Percentiles rank a stretch among this genome's conserved stretches.
Evolutionary conservation across 2,888 invertebrate species (phyloP).

Genomic region (Sphecodes monilicornis): DNA sequence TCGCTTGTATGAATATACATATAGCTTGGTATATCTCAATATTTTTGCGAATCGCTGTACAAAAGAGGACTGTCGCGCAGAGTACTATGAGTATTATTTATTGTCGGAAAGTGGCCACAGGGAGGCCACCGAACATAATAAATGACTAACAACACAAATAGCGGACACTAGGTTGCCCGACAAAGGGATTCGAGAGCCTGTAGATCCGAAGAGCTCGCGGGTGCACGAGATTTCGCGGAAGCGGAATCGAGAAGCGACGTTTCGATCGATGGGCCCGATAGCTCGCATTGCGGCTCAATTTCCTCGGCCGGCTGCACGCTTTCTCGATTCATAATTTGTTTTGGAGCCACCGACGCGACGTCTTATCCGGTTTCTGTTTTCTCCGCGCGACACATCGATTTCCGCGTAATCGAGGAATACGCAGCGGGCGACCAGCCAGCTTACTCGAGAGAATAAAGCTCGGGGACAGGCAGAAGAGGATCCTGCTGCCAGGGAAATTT

Average conservation of each 20-base stretch:
- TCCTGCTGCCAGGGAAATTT: neutral
- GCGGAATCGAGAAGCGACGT: neutral
- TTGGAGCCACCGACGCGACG: neutral
- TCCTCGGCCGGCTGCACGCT: constrained; percentile 9
- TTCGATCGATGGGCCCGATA: neutral
- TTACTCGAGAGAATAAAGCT: constrained; percentile 9
- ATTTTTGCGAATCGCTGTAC: too few relatives aligned
- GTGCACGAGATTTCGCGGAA: neutral
- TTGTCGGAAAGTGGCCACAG: too few relatives aligned
- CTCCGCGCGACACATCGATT: constrained; percentile 29
- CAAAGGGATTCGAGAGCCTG: neutral
- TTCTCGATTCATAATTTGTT: constrained; percentile 35
- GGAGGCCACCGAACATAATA: neutral
- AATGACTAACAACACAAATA: constrained; percentile 1
- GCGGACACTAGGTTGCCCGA: neutral
- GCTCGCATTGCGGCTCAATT: constrained; percentile 17
- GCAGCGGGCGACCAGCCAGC: neutral
- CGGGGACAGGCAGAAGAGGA: neutral
- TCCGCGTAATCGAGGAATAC: constrained; percentile 24
- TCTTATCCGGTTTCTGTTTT: constrained; percentile 19
- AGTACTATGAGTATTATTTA: too few relatives aligned
- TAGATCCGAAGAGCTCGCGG: neutral
- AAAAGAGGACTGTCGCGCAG: too few relatives aligned
- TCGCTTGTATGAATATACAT: too few relatives aligned
- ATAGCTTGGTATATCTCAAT: too few relatives aligned